phyloP scores from a whole-genome alignment of 2,888 invertebrate genomes.

The Agrochola lota region DNA sequence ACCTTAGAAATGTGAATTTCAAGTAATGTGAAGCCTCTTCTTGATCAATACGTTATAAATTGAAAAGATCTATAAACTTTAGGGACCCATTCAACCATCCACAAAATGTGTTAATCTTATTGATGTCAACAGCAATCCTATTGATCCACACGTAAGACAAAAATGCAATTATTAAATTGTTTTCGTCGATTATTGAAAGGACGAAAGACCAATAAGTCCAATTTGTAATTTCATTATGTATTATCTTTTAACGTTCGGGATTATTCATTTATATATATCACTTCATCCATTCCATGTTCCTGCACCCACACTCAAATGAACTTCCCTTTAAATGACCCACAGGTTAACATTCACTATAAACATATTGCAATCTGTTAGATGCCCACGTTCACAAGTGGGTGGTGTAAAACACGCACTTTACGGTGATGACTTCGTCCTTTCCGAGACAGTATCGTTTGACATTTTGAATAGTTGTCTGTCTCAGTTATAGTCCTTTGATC shows the following conservation, averaged over 20 bases:
- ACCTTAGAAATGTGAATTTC: background rate
- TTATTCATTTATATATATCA: background rate
- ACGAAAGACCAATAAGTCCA: background rate
- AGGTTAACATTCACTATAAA: slow-evolving; percentile 41
- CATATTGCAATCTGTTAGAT: slow-evolving; percentile 38
- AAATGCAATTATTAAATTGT: background rate
- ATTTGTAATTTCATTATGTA: background rate
- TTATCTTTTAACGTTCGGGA: background rate
- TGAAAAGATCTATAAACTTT: background rate
- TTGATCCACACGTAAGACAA: no score
- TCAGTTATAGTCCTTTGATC: slow-evolving; percentile 24
- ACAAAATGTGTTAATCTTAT: background rate
- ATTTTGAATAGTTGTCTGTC: slow-evolving; percentile 43
- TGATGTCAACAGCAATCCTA: background rate
- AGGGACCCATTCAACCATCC: background rate
- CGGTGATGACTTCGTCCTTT: slow-evolving; percentile 48
- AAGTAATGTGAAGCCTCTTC: background rate
- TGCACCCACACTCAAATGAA: slow-evolving; percentile 12
- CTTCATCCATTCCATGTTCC: background rate
- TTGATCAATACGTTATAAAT: background rate
- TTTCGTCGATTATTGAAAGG: background rate
- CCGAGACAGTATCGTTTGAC: slow-evolving; percentile 51
- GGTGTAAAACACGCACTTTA: slow-evolving; percentile 43
- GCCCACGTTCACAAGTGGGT: slow-evolving; percentile 48
- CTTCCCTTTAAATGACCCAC: slow-evolving; percentile 2